Base-by-base conservation (phyloP, 2,113 vertebrate genomes). In the Pithys albifrons region DNA sequence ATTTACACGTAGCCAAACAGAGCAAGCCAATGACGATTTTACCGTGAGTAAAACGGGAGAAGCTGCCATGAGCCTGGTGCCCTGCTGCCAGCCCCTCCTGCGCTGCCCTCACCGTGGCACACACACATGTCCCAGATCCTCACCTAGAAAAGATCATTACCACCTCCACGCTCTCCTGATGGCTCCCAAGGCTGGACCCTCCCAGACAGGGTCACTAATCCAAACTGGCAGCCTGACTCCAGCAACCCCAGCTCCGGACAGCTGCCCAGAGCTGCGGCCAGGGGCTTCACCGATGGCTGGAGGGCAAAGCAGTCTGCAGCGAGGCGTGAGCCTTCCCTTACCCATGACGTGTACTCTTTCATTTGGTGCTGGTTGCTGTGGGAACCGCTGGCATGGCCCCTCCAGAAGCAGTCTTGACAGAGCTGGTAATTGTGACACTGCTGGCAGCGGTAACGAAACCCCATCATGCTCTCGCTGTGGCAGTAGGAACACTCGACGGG, bases 341-440 rank as follows among this genome's bases (percentile, higher is more conserved):
- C 99, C 99, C 99, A 99, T 97, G 99, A 99, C 62, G 99, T 99
- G 96, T 99, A 99, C 97, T 99, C 99, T 98, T 99, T 99, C 99
- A 99, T 99, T 98, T 99, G 99, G 98, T 99, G 99, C 98, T 99
- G 99, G 99, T 99, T 99, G 98, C 99, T 99, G 98, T 99, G 99
- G 98, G 99, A 99, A 98, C 99, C 99, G 17, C 99, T 99, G 84
- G 99, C 99, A 98, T 99, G 99, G 91, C 99, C 99, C 98, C 99
- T 99, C 99, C 99, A 99, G 98, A 99, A 99, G 98, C 99, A 99
- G 98, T 99, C 99, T 98, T 99, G 99, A 98, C 99, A 99, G 98
- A 99, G 99, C 98, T 99, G 99, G 98, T 99, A 99, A 98, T 99
- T 99, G 98, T 99, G 99, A 98, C 99, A 99, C 98, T 99, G 99